These are phyloP conservation scores for Dysdera silvatica DNA, from an alignment of 1,140 invertebrate genomes.

Conservation along the genomic window DNA sequence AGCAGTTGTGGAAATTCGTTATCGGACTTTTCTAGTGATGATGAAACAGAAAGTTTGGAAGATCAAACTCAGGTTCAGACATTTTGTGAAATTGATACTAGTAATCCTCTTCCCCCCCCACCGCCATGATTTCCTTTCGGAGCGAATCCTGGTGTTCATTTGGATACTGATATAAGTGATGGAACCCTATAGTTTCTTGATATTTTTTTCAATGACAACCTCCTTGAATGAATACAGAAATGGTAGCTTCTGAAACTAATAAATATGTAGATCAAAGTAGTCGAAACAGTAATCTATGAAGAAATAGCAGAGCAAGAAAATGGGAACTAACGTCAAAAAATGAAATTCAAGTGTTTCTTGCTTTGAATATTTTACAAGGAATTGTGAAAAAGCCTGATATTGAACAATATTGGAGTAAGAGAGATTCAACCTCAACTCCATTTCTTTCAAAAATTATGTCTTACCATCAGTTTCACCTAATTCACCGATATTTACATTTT, in stretches of 20 bases:
- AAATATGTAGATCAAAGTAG: no score
- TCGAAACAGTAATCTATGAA: not conserved
- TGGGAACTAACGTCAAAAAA: not conserved
- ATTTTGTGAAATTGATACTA: not conserved
- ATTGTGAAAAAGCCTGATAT: not conserved
- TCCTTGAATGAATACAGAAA: no score
- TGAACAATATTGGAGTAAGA: conserved; percentile 6
- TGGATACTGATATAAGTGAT: no score
- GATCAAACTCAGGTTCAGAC: not conserved
- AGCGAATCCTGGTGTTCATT: no score
- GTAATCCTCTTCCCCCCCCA: not conserved
- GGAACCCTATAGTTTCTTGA: no score
- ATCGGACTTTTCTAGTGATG: conserved; percentile 3
- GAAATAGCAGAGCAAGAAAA: not conserved
- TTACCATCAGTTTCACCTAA: not conserved
- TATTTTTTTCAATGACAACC: no score
- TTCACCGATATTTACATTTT: conserved; percentile 2
- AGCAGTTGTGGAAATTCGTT: not conserved
- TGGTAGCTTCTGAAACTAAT: no score
- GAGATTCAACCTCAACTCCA: not conserved
- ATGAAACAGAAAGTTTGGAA: not conserved
- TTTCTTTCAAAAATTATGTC: not conserved
- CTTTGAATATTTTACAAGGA: conserved; percentile 2
- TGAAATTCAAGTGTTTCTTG: not conserved
- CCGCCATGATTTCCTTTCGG: no score